Evolutionary conservation across 1,140 invertebrate genomes (phyloP).

Genomic region (Chymomyza costata): DNA sequence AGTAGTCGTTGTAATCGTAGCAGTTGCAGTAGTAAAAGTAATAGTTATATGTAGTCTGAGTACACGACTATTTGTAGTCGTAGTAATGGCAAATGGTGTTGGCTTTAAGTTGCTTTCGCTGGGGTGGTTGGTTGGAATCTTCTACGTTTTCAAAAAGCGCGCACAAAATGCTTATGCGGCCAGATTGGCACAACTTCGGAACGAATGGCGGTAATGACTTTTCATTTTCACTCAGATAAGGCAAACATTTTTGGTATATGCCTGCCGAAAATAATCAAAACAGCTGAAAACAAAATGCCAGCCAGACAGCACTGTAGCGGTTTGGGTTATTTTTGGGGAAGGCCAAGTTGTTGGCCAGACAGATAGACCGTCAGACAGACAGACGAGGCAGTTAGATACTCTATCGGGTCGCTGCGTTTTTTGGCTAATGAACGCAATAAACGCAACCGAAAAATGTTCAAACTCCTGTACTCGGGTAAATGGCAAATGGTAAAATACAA

Average conservation of each 20-base stretch:
- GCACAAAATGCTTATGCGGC: conserved; percentile 10
- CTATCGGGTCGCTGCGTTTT: neutral
- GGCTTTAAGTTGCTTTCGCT: too few species aligned
- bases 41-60: neutral
- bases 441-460: conserved; percentile 65
- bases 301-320: neutral
- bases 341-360: neutral
- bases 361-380: conserved; percentile 28
- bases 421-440: conserved; percentile 67
- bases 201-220: conserved; percentile 72
- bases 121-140: too few species aligned
- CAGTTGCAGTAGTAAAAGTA: too few species aligned
- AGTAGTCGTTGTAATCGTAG: too few species aligned
- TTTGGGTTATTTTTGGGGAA: neutral
- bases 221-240: conserved; percentile 69
- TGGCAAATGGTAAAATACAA: conserved; percentile 19
- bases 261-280: conserved; percentile 49
- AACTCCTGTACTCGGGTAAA: conserved; percentile 52
- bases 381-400: conserved; percentile 2
- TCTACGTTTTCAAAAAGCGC: too few species aligned
- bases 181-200: conserved; percentile 38
- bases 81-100: neutral
- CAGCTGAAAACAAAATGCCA: conserved; percentile 13
- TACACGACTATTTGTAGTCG: neutral
- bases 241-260: conserved; percentile 53